Evolutionary conservation across 2,113 vertebrate species (phyloP), one percentile per base, ranked within the genome.

Genomic region (Reinhardtius hippoglossoides): DNA sequence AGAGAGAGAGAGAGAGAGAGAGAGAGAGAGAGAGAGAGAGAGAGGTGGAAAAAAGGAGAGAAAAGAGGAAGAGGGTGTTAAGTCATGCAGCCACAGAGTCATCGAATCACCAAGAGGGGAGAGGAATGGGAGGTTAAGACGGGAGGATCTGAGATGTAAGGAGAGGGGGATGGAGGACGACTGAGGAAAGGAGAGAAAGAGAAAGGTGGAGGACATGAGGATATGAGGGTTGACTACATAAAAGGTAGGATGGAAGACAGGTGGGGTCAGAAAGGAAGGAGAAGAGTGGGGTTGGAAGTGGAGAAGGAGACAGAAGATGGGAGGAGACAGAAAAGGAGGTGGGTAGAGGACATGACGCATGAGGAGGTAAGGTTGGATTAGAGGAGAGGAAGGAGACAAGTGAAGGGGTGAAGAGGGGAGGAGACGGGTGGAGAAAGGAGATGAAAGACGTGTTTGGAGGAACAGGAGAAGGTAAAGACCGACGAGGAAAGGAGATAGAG

Each of bases 21-120:
- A 27, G 27, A 27, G 27, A 27, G 27, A 27, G 27, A 31, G 26
- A 27, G 26, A 27, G 26, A 27, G 26, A 27, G 27, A 31, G 27
- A 31, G 27, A 31, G 27, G 61, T 55, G 60, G 46, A 44, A 56
- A 7, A 63, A 55, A 12, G 4, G 66, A 87, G 63, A 74, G 18
- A 69, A 55, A 63, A 21, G 93, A 74, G 93, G 82, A 93, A 69
- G 21, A 23, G 64, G 37, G 69, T 42, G 12, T 13, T 10, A 2
- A 42, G 40, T 42, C 10, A 1, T 42, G 12, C 40, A 42, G 40
- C 35, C 8, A 6, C 31, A 42, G 10, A 42, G 40, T 13, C 40
- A 12, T 12, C 10, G 37, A 59, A 64, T 52, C 48, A 52, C 16
- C 20, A 52, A 52, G 48, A 8, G 48, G 13, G 31, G 14, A 44